Conservation (phyloP, 2,113 vertebrate genomes). For the Oncorhynchus tshawytscha region DNA sequence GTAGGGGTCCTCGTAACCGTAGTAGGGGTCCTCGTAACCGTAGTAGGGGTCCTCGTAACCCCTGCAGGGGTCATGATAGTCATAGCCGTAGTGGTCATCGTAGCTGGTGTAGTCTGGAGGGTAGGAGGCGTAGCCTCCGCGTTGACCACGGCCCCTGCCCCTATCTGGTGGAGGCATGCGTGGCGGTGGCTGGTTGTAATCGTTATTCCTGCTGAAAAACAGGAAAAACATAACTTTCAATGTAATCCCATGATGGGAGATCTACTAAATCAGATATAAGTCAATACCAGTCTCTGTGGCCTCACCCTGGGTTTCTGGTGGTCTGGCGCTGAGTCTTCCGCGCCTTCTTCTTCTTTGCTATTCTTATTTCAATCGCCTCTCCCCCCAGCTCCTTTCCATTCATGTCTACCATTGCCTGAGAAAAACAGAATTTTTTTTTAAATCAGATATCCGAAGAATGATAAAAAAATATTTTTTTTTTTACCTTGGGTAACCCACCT, state of each 20-base stretch:
- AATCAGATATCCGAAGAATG: neutral
- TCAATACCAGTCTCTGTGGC: conserved; percentile 23
- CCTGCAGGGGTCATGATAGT: conserved; percentile 97
- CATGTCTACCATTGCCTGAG: conserved; percentile 98
- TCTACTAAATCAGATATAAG: neutral
- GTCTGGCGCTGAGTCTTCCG: conserved; percentile 95
- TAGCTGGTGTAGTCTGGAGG: conserved; percentile 98
- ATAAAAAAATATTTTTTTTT: neutral
- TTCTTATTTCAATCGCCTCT: conserved; percentile 97
- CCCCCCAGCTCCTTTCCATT: conserved; percentile 96
- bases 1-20: too few relatives aligned
- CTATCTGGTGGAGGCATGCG: conserved; percentile 94
- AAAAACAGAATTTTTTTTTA: conserved; percentile 21
- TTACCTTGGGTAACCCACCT: conserved; percentile 69
- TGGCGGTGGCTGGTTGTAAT: conserved; percentile 96
- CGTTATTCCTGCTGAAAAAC: conserved; percentile 85
- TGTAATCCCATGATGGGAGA: neutral
- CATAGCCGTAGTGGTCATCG: conserved; percentile 96
- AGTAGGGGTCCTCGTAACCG: conserved; percentile 77
- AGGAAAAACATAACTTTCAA: neutral
- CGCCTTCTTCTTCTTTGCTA: conserved; percentile 93
- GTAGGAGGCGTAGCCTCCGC: conserved; percentile 81
- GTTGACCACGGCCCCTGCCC: conserved; percentile 87
- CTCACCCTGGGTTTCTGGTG: conserved; percentile 90
- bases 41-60: conserved; percentile 99